Evolutionary conservation across 2,113 vertebrate genomes (phyloP), one percentile per base, ranked within the genome.

Genomic region (Neogobius melanostomus): DNA sequence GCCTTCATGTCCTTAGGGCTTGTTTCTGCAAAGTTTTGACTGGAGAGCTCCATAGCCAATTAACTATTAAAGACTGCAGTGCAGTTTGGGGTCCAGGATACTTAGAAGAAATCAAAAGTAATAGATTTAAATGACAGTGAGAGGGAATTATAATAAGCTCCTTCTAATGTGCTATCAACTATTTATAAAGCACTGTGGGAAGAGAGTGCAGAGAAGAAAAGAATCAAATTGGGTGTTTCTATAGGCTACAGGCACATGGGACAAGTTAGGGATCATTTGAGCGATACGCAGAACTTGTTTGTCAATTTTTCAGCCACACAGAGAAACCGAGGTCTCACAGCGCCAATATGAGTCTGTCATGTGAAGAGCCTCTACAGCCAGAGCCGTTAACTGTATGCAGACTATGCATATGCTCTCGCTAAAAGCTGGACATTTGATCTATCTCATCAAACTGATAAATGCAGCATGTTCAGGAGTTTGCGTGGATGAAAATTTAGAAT

Each of bases 21-120:
- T 4, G 8, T 11, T 50, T 70, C 16, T 46, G 53, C 4, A 16
- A 47, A 68, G 14, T 71, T 82, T 79, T 71, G 68, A 73, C 68
- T 75, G 8, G 11, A 71, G 68, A 65, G 64, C 79, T 76, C 79
- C 61, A 68, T 43, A 57, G 67, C 63, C 71, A 81, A 81, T 84
- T 85, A 82, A 75, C 56, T 64, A 64, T 78, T 76, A 11, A 77
- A 68, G 21, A 36, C 49, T 6, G 10, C 52, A 70, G 49, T 73
- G 66, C 53, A 65, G 75, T 67, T 46, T 46, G 21, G 48, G 54
- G 42, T 65, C 10, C 5, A 7, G 52, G 42, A 2, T 36, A 61
- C 49, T 59, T 3, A 1, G 44, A 69, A 36, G 5, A 50, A 47
- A 43, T 56, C 52, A 14, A 48, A 36, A 70, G 49, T 69, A 52